These are phyloP conservation scores for Encarsia formosa DNA, from an alignment of 2,888 invertebrate species.

Conservation along the genomic window DNA sequence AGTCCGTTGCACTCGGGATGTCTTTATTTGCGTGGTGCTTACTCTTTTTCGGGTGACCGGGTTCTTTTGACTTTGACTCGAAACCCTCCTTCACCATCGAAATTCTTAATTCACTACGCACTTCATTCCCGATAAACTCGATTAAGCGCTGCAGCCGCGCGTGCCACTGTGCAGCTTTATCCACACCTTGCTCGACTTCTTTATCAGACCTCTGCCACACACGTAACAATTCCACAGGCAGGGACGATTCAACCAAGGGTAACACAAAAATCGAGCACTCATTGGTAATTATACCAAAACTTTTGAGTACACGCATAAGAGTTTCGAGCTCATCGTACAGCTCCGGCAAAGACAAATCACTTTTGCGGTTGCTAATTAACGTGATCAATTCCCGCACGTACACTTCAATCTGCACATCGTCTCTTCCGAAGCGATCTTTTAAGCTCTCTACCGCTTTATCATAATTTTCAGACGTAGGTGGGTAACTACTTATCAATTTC, in stretches of 20 bases:
- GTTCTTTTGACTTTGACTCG: no score
- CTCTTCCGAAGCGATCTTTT: slow-evolving; percentile 32
- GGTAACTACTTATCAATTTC: slow-evolving; percentile 28
- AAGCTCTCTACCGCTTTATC: slow-evolving; percentile 28
- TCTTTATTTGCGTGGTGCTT: no score
- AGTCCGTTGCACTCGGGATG: no score
- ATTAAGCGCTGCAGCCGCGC: no score
- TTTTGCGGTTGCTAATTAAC: slow-evolving; percentile 25
- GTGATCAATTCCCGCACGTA: slow-evolving; percentile 36
- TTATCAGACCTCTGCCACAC: not conserved
- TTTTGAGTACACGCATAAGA: not conserved
- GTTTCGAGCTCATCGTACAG: not conserved
- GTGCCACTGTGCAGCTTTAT: no score
- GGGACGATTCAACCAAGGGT: not conserved
- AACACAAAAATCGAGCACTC: not conserved
- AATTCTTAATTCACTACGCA: no score
- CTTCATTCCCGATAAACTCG: no score
- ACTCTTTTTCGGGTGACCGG: no score
- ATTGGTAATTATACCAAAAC: not conserved
- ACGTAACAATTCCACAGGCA: not conserved
- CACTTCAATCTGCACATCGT: slow-evolving; percentile 34
- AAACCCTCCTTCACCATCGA: no score
- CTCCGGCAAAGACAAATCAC: not conserved
- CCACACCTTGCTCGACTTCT: no score
- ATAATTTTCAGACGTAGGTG: slow-evolving; percentile 32